Evolutionary conservation across 2,888 invertebrate species (phyloP).

Genomic region (Eumacrocentrus americanus): DNA sequence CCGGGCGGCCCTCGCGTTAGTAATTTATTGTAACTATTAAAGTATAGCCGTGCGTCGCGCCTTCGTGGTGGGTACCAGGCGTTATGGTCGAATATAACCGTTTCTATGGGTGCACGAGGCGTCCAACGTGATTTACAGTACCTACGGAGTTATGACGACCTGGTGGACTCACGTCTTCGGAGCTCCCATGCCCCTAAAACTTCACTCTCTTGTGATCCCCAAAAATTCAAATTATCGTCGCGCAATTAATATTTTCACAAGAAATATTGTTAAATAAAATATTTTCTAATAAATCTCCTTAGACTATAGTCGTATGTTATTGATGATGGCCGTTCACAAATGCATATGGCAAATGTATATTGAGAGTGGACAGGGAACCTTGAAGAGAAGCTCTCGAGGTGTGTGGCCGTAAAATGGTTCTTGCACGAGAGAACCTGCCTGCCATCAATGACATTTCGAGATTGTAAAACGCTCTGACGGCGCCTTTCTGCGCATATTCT

Average conservation of each 20-base stretch:
- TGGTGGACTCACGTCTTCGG: constrained; percentile 14
- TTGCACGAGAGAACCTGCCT: constrained; percentile 30
- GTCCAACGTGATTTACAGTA: constrained; percentile 58
- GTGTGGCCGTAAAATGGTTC: constrained; percentile 42
- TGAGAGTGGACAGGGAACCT: constrained; percentile 14
- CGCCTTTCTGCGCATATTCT: constrained; percentile 11
- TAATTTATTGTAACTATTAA: constrained; percentile 60
- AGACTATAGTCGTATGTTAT: too few species aligned
- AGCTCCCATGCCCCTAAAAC: not conserved
- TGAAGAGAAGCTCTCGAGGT: constrained; percentile 25
- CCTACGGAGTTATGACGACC: constrained; percentile 55
- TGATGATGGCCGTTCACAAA: too few species aligned
- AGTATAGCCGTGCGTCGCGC: constrained; percentile 48
- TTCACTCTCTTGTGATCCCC: constrained; percentile 5
- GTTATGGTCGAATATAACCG: constrained; percentile 57
- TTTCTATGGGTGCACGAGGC: constrained; percentile 58
- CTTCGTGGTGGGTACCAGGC: constrained; percentile 56
- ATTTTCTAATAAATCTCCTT: too few species aligned
- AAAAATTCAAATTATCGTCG: not conserved
- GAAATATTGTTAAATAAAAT: too few species aligned
- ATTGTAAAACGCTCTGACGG: constrained; percentile 38
- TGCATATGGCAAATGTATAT: constrained; percentile 3
- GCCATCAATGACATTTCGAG: constrained; percentile 44
- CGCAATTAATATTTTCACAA: too few species aligned
- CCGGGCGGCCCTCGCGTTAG: constrained; percentile 49